Evolutionary conservation across 1,140 invertebrate species (phyloP), one percentile per base, ranked within the genome.

Genomic region (Thaumatotibia leucotreta): DNA sequence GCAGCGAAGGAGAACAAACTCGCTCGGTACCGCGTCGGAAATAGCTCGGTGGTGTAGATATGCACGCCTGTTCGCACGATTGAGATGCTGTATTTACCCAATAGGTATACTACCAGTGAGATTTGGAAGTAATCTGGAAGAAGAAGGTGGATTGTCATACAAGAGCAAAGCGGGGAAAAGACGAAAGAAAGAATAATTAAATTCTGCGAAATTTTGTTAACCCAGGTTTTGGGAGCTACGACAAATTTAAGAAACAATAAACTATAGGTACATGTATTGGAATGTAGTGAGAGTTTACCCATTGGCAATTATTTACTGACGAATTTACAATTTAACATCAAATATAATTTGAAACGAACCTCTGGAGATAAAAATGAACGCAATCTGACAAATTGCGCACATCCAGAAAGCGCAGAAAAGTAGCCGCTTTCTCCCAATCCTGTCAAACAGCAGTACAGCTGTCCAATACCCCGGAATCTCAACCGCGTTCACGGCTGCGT

Each of bases 21-120:
- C 75, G 94, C 93, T 17, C 95, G 87, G 61, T 95, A 83, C 66
- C 91, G 91, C 1, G 95, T 96, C 3, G 95, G 95, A 77, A 95
- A 96, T 72, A 96, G 88, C 84, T 96, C 95, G 1, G 93, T 92
- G 0, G 95, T 95, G 70, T 94, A 95, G 66, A 95, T 91, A 82
- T 95, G 95, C 1, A 95, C 82, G 11, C 94, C 92, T 17, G 93
- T 93, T 79, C 95, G 95, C 2, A 94, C 93, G 71, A 93, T 92
- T 0, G 94, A 94, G 45, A 95, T 95, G 31, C 93, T 92, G 78
- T 93, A 94, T 86, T 96, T 97, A 0, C 95, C 96, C 0, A 94
- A 73, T 54, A 97, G 86, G 73, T 95, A 96, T 6, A 94, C 64
- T 17, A 91, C 68, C 65, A 94, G 63, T 6, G 92, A 91, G 0